Conservation (phyloP, 2,888 invertebrate species). For the Hirtodrosophila histrioides region DNA sequence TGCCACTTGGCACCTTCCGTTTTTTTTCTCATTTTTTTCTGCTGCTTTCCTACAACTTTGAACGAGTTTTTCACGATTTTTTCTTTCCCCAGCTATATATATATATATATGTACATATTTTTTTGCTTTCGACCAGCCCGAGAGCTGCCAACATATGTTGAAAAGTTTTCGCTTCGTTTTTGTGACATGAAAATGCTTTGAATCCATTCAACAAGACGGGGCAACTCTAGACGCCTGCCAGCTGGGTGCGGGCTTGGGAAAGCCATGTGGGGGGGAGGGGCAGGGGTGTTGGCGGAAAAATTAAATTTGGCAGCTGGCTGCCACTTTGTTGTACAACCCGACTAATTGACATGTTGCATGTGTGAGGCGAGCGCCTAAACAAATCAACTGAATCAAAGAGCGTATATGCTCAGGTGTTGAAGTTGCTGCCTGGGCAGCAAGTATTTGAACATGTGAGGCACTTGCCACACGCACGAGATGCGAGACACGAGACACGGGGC, state of each 20-base stretch:
- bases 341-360: slow-evolving; percentile 77
- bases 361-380: slow-evolving; percentile 16
- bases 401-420: slow-evolving; percentile 17
- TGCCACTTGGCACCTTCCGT: slow-evolving; percentile 77
- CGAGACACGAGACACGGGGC: not conserved
- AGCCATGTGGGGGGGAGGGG: not conserved
- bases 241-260: not conserved
- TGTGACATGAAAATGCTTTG: slow-evolving; percentile 77
- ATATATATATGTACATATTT: slow-evolving; percentile 16
- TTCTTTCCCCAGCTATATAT: slow-evolving; percentile 25
- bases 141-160: slow-evolving; percentile 78
- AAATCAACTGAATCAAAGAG: slow-evolving; percentile 35
- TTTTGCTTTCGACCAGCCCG: slow-evolving; percentile 37
- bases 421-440: slow-evolving; percentile 4
- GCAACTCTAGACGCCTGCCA: slow-evolving; percentile 29
- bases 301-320: slow-evolving; percentile 79
- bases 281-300: slow-evolving; percentile 38
- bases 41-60: slow-evolving; percentile 46
- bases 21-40: slow-evolving; percentile 19
- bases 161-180: slow-evolving; percentile 75
- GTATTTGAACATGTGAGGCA: slow-evolving; percentile 25
- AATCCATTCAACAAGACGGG: slow-evolving; percentile 72
- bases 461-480: slow-evolving; percentile 9
- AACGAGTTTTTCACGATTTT: slow-evolving; percentile 69
- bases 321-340: slow-evolving; percentile 54